Evolutionary conservation across 2,888 invertebrate genomes (phyloP), one percentile per base, ranked within the genome.

Genomic region (Pherbina coryleti): DNA sequence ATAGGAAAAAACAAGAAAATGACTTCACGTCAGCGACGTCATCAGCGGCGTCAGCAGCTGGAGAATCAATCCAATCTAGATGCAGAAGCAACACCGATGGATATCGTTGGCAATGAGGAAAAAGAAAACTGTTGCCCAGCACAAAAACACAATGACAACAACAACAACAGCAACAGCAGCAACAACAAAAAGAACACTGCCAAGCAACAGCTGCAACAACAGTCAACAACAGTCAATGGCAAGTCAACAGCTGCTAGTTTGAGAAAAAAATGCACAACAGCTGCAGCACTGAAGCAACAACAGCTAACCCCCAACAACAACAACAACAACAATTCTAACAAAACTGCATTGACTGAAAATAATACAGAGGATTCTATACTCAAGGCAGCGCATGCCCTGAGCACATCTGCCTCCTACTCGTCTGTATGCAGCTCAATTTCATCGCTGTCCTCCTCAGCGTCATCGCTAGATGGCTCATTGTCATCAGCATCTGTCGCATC

Each of bases 401-500:
- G 8, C 19, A 73, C 7, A 17, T 37, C 69, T 34, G 73, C 64
- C 31, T 79, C 79, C 5, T 81, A 78, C n/a, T 74, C 80, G 5
- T 79, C 81, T n/a, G 78, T 71, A n/a, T 75, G 76, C 60, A 77
- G 79, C 74, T 79, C 81, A 2, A 60, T 81, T 49, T 81, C 82
- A n/a, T 72, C 81, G 0, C 78, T 66, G 8, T 81, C 81, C 8
- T 78, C 74, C 57, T 25, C 64, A 5, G 19, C 31, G 1, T 76
- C 74, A 37, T 75, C 74, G 66, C 76, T 80, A n/a, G 78, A 75
- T 19, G 67, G 76, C 17, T 80, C 80, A 19, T 74, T 77, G 9
- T 73, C 73, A 3, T 80, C 81, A 1, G 66, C 80, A 17, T 82
- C 82, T 9, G 64, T 80, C 37, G 73, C 83, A 3, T 86, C 85